Conservation (phyloP, 1,140 invertebrate genomes). For the Drosophila ercepeae region DNA sequence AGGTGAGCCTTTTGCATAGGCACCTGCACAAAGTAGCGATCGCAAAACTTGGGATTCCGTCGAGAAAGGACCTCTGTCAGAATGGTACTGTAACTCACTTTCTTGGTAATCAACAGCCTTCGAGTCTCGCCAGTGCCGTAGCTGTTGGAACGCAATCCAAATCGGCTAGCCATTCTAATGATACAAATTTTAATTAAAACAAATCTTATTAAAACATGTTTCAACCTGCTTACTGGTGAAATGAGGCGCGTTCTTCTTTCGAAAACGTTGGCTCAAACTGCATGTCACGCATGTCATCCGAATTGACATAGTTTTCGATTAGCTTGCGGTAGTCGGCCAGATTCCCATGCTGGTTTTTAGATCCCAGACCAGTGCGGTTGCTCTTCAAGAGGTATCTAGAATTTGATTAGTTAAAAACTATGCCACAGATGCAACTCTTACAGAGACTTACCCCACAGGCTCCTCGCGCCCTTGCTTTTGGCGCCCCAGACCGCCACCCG, state of each 20-base stretch:
- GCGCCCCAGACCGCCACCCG: conserved; percentile 90
- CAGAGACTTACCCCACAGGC: conserved; percentile 86
- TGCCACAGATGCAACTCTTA: not conserved
- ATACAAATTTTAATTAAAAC: not conserved
- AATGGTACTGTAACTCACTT: conserved; percentile 52
- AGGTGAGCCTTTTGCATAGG: conserved; percentile 68
- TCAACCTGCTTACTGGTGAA: conserved; percentile 86
- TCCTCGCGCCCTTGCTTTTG: conserved; percentile 88
- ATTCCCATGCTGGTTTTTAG: conserved; percentile 27
- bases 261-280: conserved; percentile 89
- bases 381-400: conserved; percentile 72
- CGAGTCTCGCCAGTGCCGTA: conserved; percentile 85
- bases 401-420: not conserved
- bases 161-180: conserved; percentile 73
- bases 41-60: conserved; percentile 66
- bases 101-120: conserved; percentile 84
- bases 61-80: conserved; percentile 60
- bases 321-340: conserved; percentile 48
- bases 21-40: conserved; percentile 79
- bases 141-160: conserved; percentile 86
- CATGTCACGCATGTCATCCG: conserved; percentile 85
- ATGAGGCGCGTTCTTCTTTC: conserved; percentile 88
- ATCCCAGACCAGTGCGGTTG: conserved; percentile 70
- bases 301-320: conserved; percentile 84
- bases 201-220: not conserved